phyloP scores from a whole-genome alignment of 1,140 invertebrate species.

The Cotesia vestalis region DNA sequence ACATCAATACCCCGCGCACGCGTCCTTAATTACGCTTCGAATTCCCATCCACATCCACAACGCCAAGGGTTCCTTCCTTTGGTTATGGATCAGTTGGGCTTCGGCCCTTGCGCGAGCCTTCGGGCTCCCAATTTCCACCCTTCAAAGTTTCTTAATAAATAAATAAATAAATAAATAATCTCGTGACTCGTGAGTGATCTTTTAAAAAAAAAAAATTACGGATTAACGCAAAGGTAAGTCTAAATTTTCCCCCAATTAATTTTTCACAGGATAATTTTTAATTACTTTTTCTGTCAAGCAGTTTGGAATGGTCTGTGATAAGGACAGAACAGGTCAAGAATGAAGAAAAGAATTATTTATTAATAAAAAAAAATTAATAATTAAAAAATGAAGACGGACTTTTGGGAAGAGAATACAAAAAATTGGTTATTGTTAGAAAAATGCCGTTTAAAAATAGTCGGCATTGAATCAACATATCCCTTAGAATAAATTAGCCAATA shows the following conservation, averaged over 20 bases:
- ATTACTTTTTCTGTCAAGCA: too few relatives aligned
- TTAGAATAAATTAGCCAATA: constrained; percentile 37
- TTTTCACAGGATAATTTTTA: too few relatives aligned
- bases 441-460: constrained; percentile 12
- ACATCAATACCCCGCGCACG: constrained; percentile 41
- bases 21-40: constrained; percentile 38
- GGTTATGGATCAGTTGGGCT: constrained; percentile 38
- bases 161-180: too few relatives aligned
- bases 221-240: too few relatives aligned
- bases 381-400: background rate
- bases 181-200: too few relatives aligned
- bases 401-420: background rate
- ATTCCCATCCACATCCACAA: background rate
- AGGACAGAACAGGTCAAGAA: background rate
- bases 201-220: too few relatives aligned
- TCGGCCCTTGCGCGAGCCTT: constrained; percentile 37
- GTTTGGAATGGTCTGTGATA: too few relatives aligned
- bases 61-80: background rate
- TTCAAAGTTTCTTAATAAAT: too few relatives aligned
- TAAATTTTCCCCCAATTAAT: too few relatives aligned
- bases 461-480: constrained; percentile 46
- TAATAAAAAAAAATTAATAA: background rate
- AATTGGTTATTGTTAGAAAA: too few relatives aligned
- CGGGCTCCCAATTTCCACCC: constrained; percentile 20
- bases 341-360: constrained; percentile 10